These are phyloP conservation scores for Amblyopsis rosae DNA, from an alignment of 2,113 vertebrate species.

Conservation along the genomic window DNA sequence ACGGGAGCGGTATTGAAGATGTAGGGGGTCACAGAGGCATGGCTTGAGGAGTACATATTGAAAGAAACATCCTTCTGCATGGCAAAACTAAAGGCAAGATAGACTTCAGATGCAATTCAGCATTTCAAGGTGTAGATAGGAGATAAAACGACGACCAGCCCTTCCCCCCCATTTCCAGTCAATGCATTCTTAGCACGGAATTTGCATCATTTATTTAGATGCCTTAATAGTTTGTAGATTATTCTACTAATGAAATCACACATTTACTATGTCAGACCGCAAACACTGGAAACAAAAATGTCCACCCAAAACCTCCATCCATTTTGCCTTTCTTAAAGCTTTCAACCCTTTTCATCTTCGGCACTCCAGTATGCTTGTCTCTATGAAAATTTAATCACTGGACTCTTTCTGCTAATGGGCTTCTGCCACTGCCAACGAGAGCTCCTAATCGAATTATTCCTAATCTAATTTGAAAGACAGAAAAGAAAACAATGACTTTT, in stretches of 20 bases:
- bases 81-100: conserved; percentile 38
- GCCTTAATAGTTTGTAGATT: conserved; percentile 56
- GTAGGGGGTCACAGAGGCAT: no score
- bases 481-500: conserved; percentile 33
- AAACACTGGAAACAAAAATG: conserved; percentile 40
- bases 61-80: conserved; percentile 39
- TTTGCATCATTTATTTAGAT: conserved; percentile 59
- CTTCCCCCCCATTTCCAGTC: conserved; percentile 53
- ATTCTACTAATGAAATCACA: conserved; percentile 47
- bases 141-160: conserved; percentile 41
- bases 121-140: conserved; percentile 29
- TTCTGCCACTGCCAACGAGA: conserved; percentile 15
- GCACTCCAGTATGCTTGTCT: conserved; percentile 23
- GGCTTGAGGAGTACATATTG: no score
- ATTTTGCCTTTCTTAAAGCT: conserved; percentile 40
- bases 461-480: conserved; percentile 17
- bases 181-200: conserved; percentile 13
- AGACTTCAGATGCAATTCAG: conserved; percentile 42
- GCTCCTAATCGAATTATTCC: conserved; percentile 19
- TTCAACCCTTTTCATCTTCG: conserved; percentile 38
- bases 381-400: conserved; percentile 51
- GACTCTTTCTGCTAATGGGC: conserved; percentile 35
- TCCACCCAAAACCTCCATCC: conserved; percentile 32
- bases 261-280: conserved; percentile 46
- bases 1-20: not conserved